Conservation (phyloP, 2,797 vertebrate genomes). For the Chloroceryle amazona region DNA sequence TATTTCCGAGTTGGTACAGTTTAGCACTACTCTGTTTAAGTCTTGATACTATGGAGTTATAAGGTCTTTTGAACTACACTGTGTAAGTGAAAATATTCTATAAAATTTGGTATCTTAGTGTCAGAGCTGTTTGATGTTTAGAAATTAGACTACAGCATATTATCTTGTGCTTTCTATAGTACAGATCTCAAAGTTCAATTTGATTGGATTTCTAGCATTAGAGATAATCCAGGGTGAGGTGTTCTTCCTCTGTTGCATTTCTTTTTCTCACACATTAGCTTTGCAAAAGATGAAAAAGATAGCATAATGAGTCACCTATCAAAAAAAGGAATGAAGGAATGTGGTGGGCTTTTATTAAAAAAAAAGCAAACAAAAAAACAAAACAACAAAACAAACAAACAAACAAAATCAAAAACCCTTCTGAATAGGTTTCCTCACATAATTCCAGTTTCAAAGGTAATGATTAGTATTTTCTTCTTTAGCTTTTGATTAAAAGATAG, state of each 20-base stretch:
- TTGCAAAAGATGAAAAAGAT: neutral
- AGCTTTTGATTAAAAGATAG: neutral
- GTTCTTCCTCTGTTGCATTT: neutral
- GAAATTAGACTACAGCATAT: neutral
- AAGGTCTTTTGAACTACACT: neutral
- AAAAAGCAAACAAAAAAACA: neutral
- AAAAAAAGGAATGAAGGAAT: neutral
- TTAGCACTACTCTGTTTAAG: neutral
- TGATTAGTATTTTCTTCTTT: neutral
- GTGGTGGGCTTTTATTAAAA: neutral
- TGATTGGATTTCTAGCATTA: fast-evolving
- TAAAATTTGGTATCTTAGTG: neutral
- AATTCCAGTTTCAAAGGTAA: neutral
- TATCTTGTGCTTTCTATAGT: neutral
- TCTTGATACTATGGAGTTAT: neutral
- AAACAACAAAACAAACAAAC: too few species aligned
- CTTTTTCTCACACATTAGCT: neutral
- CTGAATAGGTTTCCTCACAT: neutral
- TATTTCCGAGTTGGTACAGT: neutral
- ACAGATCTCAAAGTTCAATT: neutral
- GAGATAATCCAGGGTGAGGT: neutral
- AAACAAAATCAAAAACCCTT: neutral
- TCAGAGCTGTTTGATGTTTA: neutral
- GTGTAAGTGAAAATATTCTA: neutral
- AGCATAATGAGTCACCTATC: neutral